These are phyloP conservation scores for Aramus guarauna DNA, from an alignment of 2,113 vertebrate species.

Conservation along the genomic window DNA sequence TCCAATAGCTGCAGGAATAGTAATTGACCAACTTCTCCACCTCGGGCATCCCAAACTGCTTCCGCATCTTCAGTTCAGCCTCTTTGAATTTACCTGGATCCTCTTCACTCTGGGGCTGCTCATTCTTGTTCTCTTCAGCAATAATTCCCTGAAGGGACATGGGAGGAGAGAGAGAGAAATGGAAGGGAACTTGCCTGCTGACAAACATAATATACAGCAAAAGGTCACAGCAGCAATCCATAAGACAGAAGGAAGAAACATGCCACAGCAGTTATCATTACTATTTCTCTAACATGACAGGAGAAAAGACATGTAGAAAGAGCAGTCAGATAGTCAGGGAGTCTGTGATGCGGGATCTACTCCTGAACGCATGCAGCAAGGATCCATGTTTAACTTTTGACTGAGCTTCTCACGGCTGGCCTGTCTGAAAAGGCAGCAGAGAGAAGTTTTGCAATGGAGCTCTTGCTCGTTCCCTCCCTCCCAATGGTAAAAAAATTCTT, in stretches of 20 bases:
- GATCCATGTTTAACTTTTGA: not conserved
- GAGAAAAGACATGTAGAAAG: not conserved
- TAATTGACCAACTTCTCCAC: conserved; percentile 98
- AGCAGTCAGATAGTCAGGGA: not conserved
- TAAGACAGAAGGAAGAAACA: not conserved
- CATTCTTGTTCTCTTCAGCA: conserved; percentile 92
- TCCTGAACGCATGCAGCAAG: not conserved
- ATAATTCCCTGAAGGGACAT: conserved; percentile 87
- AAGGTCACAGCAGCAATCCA: not conserved
- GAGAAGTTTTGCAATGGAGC: not conserved
- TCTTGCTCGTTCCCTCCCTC: not conserved
- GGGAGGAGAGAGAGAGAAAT: not conserved
- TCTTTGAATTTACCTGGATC: conserved; percentile 96
- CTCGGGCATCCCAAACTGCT: conserved; percentile 94
- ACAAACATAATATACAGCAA: not conserved
- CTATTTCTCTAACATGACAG: too few relatives aligned
- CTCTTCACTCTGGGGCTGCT: conserved; percentile 85
- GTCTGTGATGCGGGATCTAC: not conserved
- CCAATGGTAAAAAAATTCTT: not conserved
- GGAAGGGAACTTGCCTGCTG: not conserved
- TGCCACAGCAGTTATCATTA: not conserved
- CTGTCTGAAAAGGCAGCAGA: not conserved
- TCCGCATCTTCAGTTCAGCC: conserved; percentile 94
- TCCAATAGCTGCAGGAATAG: conserved; percentile 98
- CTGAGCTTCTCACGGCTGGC: not conserved